Evolutionary conservation across 2,888 invertebrate species (phyloP).

Genomic region (Morinoia aosen): DNA sequence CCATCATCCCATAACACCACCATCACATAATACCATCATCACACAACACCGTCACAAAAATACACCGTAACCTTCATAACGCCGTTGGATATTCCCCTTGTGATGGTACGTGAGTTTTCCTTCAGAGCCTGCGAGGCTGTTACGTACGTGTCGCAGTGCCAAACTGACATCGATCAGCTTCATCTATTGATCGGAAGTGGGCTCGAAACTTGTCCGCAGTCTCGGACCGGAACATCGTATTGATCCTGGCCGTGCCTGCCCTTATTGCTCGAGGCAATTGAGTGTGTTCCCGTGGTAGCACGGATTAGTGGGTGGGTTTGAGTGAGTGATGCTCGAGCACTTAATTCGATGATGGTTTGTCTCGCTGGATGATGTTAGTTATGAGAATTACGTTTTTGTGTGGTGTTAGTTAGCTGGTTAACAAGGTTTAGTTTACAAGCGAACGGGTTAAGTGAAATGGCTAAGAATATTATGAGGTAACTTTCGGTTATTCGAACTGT

Average conservation of each 20-base stretch:
- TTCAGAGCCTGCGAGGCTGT: neutral
- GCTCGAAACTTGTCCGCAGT: constrained; percentile 33
- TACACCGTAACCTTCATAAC: too few species aligned
- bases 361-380: neutral
- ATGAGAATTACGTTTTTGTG: neutral
- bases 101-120: neutral
- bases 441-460: neutral
- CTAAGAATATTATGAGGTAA: too few species aligned
- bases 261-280: neutral
- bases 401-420: neutral
- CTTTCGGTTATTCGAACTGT: too few species aligned
- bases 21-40: too few species aligned
- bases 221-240: constrained; percentile 16
- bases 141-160: constrained; percentile 44
- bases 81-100: too few species aligned
- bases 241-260: neutral
- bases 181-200: constrained; percentile 36
- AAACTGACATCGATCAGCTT: constrained; percentile 25
- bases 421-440: neutral
- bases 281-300: neutral
- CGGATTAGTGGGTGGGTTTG: neutral
- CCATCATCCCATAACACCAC: too few species aligned
- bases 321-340: neutral
- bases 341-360: neutral
- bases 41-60: too few species aligned